Evolutionary conservation across 2,888 invertebrate species (phyloP).

Genomic region (Lycocerus yunnanus): DNA sequence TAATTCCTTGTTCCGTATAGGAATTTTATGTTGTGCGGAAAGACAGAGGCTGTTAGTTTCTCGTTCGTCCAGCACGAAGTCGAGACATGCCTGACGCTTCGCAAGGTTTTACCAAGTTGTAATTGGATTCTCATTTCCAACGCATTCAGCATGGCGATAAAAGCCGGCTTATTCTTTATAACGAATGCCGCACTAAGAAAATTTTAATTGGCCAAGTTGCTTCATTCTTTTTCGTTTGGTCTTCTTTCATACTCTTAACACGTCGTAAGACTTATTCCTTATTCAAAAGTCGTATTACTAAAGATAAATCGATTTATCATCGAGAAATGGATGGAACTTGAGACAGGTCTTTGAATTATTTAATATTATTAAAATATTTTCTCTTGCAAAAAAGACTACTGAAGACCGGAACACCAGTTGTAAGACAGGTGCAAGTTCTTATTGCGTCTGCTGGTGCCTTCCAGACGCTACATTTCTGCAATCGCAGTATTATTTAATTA

Average conservation of each 20-base stretch:
- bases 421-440: slow-evolving; percentile 44
- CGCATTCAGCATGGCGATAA: slow-evolving; percentile 57
- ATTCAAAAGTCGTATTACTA: slow-evolving; percentile 44
- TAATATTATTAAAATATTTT: slow-evolving; percentile 55
- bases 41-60: slow-evolving; percentile 48
- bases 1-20: slow-evolving; percentile 51
- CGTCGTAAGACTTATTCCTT: slow-evolving; percentile 27
- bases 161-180: slow-evolving; percentile 54
- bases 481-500: slow-evolving; percentile 54
- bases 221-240: slow-evolving; percentile 51
- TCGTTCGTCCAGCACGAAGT: slow-evolving; percentile 52
- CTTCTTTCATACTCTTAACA: slow-evolving; percentile 34
- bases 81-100: slow-evolving; percentile 55
- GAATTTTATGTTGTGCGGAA: slow-evolving; percentile 53
- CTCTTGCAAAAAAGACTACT: slow-evolving; percentile 41
- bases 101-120: slow-evolving; percentile 44
- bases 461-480: slow-evolving; percentile 50
- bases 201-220: slow-evolving; percentile 56
- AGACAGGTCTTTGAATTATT: slow-evolving; percentile 48
- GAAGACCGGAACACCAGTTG: slow-evolving; percentile 50
- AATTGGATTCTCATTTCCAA: slow-evolving; percentile 57
- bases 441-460: slow-evolving; percentile 45
- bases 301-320: slow-evolving; percentile 49
- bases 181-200: slow-evolving; percentile 53
- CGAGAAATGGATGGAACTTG: slow-evolving; percentile 48